Evolutionary conservation across 2,888 invertebrate species (phyloP).

Genomic region (Calliscelio sp.): DNA sequence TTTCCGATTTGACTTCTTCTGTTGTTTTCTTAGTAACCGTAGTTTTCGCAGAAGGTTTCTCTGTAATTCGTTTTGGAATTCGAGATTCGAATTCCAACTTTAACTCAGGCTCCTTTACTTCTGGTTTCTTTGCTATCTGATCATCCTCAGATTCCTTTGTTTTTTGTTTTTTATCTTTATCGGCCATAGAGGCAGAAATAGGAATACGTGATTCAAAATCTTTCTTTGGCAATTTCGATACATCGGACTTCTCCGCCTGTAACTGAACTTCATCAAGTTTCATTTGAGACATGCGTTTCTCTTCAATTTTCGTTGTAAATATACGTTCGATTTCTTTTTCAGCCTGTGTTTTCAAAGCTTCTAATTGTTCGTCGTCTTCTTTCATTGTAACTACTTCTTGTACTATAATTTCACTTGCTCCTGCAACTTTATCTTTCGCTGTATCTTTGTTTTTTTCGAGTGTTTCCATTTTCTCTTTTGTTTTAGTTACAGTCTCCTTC

Average conservation of each 20-base stretch:
- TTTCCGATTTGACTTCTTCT: conserved; percentile 79
- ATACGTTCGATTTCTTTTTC: conserved; percentile 62
- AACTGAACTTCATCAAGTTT: conserved; percentile 44
- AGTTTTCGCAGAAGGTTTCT: conserved; percentile 73
- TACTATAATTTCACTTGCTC: neutral
- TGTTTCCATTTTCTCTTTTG: conserved; percentile 2
- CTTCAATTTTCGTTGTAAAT: conserved; percentile 65
- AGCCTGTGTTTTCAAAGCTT: conserved; percentile 62
- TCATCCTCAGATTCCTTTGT: conserved; percentile 72
- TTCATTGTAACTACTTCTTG: neutral
- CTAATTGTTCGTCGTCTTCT: conserved; percentile 49
- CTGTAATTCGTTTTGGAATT: conserved; percentile 79
- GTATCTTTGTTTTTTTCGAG: too few species aligned
- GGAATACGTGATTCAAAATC: conserved; percentile 82
- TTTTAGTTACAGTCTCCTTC: neutral
- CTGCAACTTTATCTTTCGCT: too few species aligned
- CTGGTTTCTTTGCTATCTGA: too few species aligned
- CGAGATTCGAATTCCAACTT: conserved; percentile 79
- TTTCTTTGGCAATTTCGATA: conserved; percentile 68
- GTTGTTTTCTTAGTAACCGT: conserved; percentile 79
- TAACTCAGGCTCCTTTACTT: conserved; percentile 25
- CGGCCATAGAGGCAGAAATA: conserved; percentile 79
- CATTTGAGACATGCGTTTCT: conserved; percentile 56
- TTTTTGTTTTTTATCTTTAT: conserved; percentile 79
- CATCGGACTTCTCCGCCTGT: conserved; percentile 48